These are phyloP conservation scores for Oligia fasciuncula DNA, from an alignment of 2,888 invertebrate genomes.

Conservation along the genomic window DNA sequence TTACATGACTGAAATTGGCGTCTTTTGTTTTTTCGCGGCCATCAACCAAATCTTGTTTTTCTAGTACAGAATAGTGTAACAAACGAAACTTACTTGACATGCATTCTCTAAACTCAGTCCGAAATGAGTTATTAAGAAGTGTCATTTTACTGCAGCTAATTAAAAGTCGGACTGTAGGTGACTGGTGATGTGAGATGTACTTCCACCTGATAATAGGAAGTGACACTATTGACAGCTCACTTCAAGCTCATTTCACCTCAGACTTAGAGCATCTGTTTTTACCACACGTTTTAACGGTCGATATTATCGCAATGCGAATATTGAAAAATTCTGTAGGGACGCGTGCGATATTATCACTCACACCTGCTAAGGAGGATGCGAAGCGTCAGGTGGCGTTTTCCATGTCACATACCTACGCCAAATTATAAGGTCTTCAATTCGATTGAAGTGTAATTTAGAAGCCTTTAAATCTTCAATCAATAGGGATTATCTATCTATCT, in stretches of 20 bases:
- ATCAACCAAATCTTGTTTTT: too few relatives aligned
- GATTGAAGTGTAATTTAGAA: neutral
- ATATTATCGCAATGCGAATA: neutral
- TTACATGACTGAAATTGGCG: too few relatives aligned
- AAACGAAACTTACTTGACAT: too few relatives aligned
- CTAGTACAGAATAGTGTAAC: too few relatives aligned
- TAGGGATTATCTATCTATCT: too few relatives aligned
- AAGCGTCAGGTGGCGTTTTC: conserved; percentile 27
- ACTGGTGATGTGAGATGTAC: too few relatives aligned
- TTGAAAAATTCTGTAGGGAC: too few relatives aligned
- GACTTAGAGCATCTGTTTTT: neutral
- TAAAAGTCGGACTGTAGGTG: too few relatives aligned
- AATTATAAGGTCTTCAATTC: neutral
- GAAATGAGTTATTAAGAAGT: too few relatives aligned
- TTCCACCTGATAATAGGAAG: neutral
- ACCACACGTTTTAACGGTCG: neutral
- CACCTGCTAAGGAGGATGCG: conserved; percentile 5
- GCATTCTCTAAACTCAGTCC: too few relatives aligned
- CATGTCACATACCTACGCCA: neutral
- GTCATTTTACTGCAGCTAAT: too few relatives aligned
- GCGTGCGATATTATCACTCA: neutral
- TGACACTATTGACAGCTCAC: neutral
- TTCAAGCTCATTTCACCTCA: neutral
- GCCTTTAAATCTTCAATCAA: neutral
- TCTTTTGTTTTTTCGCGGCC: too few relatives aligned